Evolutionary conservation across 1,140 invertebrate species (phyloP).

Genomic region (Eciton burchellii): DNA sequence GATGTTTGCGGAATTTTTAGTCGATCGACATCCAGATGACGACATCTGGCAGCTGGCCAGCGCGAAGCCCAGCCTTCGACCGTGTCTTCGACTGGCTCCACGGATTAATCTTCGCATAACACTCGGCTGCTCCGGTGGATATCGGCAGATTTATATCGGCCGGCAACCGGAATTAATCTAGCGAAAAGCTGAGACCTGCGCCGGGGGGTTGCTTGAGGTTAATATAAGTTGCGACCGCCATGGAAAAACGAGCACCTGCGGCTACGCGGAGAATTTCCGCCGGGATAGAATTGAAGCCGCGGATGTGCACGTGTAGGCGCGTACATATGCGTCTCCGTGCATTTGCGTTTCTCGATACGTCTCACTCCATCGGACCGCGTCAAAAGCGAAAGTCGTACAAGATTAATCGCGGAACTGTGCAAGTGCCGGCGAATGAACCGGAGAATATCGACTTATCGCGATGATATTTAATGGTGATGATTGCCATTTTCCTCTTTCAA

Average conservation of each 20-base stretch:
- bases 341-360: constrained; percentile 12
- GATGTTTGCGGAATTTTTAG: constrained; percentile 37
- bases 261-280: constrained; percentile 44
- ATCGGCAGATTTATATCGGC: constrained; percentile 48
- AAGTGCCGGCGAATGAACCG: neutral
- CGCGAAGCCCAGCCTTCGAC: neutral
- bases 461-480: too few relatives aligned
- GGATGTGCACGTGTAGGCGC: neutral
- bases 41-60: constrained; percentile 16
- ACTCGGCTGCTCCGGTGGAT: constrained; percentile 37
- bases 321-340: neutral
- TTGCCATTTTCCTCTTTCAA: too few relatives aligned
- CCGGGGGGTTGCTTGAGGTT: constrained; percentile 46
- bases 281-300: constrained; percentile 50
- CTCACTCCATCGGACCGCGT: constrained; percentile 5
- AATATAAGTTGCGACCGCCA: constrained; percentile 67
- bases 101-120: constrained; percentile 33
- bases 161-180: constrained; percentile 70
- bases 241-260: constrained; percentile 68
- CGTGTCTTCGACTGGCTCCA: neutral
- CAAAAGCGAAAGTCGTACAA: neutral
- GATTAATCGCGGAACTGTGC: neutral
- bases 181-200: constrained; percentile 62
- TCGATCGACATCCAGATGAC: constrained; percentile 29
- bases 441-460: neutral